Evolutionary conservation across 1,140 invertebrate species (phyloP), one percentile per base, ranked within the genome.

Genomic region (Oryctes rhinoceros): DNA sequence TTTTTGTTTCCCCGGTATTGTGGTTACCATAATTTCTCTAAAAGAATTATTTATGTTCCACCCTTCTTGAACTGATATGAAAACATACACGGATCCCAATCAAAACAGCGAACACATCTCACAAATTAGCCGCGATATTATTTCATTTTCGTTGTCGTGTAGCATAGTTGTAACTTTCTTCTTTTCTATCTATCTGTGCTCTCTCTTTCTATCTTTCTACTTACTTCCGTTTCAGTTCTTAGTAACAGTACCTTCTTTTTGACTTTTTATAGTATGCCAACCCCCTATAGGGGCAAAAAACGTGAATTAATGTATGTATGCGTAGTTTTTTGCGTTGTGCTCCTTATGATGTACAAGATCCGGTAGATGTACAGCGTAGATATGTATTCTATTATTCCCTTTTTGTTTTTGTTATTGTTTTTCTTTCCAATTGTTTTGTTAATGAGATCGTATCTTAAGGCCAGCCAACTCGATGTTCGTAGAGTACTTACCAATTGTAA

Each of bases 241-340:
- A 76, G 75, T 76, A 76, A 76, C 47, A 76, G 75, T 47, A 47
- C n/a, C 18, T 49, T 76, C 75, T 76, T 37, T 76, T 76, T 76
- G 37, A 47, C 47, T 76, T 49, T 76, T 87, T 87, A 85, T 87
- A 87, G 86, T 87, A 87, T 87, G 85, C 86, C 86, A 80, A 84
- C 86, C 84, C 86, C 86, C 78, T 85, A 87, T 82, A 83, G 86
- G 86, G 86, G 86, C 76, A 87, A 87, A 87, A 87, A 87, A 85
- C 84, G 86, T 86, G 86, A 87, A 84, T 84, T 87, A 85, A 86
- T 87, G 86, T 87, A 87, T 87, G 86, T 87, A 87, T 87, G 86
- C 83, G 86, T 87, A 86, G 85, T 87, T 80, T 83, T 86, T 84
- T 87, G 86, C 85, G 86, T 87, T 82, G 85, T 84, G 78, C 83